Conservation (phyloP, 2,113 vertebrate species). For the Tor tambroides region DNA sequence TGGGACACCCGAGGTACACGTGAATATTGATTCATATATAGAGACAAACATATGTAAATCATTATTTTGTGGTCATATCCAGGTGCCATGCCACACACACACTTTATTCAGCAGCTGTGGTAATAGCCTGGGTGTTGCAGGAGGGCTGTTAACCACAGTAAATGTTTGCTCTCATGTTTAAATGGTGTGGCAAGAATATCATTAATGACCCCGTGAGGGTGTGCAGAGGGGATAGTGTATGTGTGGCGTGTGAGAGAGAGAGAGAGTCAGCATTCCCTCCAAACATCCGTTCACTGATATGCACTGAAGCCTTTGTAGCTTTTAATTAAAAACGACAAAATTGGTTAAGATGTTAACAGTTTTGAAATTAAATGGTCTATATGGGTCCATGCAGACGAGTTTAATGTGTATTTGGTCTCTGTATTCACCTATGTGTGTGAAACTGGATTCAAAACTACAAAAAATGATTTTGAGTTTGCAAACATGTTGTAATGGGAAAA, state of each 20-base stretch:
- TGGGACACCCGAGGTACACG: neutral
- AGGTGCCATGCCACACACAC: constrained; percentile 33
- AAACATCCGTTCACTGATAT: constrained; percentile 48
- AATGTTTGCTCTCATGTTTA: constrained; percentile 56
- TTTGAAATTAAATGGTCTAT: neutral
- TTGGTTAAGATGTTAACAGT: constrained; percentile 14
- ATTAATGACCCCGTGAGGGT: constrained; percentile 44
- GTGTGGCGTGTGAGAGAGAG: neutral
- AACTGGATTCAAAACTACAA: neutral
- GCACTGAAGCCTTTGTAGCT: constrained; percentile 47
- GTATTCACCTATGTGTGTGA: neutral
- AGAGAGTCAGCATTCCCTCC: constrained; percentile 11
- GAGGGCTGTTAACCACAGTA: constrained; percentile 51
- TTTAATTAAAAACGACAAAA: constrained; percentile 52
- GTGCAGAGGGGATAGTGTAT: constrained; percentile 7
- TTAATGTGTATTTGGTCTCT: neutral
- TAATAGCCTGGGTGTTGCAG: constrained; percentile 53
- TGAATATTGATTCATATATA: neutral
- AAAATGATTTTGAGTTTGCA: neutral
- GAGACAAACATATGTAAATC: constrained; percentile 13
- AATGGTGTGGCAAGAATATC: constrained; percentile 49
- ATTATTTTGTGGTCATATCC: constrained; percentile 14
- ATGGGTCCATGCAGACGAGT: too few species aligned
- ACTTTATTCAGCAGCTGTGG: constrained; percentile 47
- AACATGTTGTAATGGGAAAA: neutral